A percentile compares a stretch with the other conserved stretches of the same genome.
Conservation (phyloP, 2,888 invertebrate species). For the Mechanitis mazaeus region DNA sequence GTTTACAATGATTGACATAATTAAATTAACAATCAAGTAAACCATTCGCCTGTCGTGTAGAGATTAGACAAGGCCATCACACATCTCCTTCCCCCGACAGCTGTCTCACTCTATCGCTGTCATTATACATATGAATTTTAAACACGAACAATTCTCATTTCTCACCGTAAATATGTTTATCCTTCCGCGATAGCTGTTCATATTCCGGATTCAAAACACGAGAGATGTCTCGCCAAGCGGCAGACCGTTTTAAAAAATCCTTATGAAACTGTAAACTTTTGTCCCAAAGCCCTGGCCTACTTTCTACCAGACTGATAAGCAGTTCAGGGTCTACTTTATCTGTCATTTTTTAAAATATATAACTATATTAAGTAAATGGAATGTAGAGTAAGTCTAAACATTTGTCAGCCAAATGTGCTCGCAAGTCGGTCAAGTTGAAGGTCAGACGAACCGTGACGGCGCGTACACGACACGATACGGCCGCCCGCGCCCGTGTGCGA, state of each 20-base stretch:
- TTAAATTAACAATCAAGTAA: too few species aligned
- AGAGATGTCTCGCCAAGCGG: slow-evolving; percentile 16
- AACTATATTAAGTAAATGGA: too few species aligned
- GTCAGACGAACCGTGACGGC: neutral
- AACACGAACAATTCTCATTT: slow-evolving; percentile 2
- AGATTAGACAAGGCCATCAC: too few species aligned
- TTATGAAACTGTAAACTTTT: slow-evolving; percentile 7
- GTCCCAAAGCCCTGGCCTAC: slow-evolving; percentile 18
- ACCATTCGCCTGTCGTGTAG: too few species aligned
- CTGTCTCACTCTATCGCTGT: too few species aligned
- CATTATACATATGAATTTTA: too few species aligned
- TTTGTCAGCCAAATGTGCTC: too few species aligned
- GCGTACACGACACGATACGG: slow-evolving; percentile 2
- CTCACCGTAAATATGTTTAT: slow-evolving; percentile 13
- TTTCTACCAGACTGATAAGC: slow-evolving; percentile 15
- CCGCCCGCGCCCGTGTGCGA: slow-evolving; percentile 8
- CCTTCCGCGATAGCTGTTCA: slow-evolving; percentile 2
- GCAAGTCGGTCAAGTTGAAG: too few species aligned
- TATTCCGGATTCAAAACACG: slow-evolving; percentile 8
- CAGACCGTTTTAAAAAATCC: slow-evolving; percentile 1
- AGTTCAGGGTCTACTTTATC: slow-evolving; percentile 11
- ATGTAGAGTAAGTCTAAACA: too few species aligned
- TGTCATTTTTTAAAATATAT: neutral
- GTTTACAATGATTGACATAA: too few species aligned
- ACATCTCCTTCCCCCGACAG: too few species aligned